A percentile compares a stretch with the other conserved stretches of the same genome.
phyloP scores from a whole-genome alignment of 2,113 vertebrate genomes.

The Chiloscyllium plagiosum region DNA sequence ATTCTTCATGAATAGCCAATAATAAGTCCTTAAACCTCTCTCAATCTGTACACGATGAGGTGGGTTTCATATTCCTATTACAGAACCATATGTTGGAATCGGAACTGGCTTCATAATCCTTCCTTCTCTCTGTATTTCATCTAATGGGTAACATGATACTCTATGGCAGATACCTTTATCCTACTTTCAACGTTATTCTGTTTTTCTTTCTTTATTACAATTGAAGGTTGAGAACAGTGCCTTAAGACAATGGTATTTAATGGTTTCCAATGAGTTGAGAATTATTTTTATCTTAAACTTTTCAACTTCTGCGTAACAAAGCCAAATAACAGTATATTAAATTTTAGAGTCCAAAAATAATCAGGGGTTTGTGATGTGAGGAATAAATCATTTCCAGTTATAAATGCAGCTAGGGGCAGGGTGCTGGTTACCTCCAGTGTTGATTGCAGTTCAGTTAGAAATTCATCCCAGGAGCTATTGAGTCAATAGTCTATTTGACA shows the following conservation, averaged over 20 bases:
- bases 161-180: background rate
- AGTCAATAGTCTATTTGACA: too few species aligned
- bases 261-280: background rate
- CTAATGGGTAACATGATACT: background rate
- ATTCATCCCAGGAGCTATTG: too few species aligned
- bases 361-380: background rate
- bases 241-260: background rate
- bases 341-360: background rate
- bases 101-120: background rate
- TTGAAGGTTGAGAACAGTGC: background rate
- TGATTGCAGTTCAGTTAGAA: background rate
- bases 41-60: background rate
- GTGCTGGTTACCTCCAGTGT: background rate
- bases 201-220: background rate
- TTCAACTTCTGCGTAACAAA: background rate
- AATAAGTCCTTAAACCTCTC: background rate
- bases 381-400: background rate
- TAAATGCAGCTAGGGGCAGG: background rate
- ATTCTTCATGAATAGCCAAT: background rate
- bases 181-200: background rate
- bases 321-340: background rate
- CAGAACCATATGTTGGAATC: background rate
- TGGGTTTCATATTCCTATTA: background rate
- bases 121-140: background rate
- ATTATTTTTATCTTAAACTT: background rate